Evolutionary conservation across 2,797 vertebrate genomes (phyloP).

Genomic region (Falco naumanni): DNA sequence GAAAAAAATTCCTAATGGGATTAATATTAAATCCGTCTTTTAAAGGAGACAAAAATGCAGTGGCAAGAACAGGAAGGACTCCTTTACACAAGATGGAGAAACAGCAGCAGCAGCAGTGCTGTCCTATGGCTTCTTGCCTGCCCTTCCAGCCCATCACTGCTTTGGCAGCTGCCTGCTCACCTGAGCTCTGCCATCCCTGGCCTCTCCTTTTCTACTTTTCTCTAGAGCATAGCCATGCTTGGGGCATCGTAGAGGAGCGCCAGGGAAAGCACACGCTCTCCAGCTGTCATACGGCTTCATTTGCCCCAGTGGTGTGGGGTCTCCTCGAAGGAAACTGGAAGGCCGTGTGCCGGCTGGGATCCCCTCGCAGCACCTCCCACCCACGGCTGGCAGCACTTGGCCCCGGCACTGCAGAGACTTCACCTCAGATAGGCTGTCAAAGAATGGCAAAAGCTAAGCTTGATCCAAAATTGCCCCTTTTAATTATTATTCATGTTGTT

Average conservation of each 20-base stretch:
- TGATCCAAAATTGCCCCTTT: neutral
- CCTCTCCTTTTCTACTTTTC: neutral
- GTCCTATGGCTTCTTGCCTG: neutral
- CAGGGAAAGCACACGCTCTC: neutral
- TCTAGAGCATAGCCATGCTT: neutral
- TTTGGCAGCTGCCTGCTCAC: neutral
- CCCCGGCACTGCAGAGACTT: rapidly evolving
- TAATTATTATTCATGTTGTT: neutral
- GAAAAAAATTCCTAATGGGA: slow-evolving; percentile 49
- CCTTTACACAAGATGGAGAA: neutral
- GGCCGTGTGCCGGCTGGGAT: rapidly evolving
- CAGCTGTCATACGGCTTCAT: rapidly evolving
- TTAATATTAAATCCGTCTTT: slow-evolving; percentile 63
- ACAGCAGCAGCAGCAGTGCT: neutral
- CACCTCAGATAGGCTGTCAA: neutral
- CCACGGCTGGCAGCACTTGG: rapidly evolving
- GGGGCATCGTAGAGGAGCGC: neutral
- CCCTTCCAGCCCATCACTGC: neutral
- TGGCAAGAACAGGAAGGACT: neutral
- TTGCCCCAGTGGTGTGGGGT: neutral
- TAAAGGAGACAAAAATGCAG: slow-evolving; percentile 24
- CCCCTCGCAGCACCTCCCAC: neutral
- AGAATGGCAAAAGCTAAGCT: neutral
- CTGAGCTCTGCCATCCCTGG: neutral
- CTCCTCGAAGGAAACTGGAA: neutral